Evolutionary conservation across 2,113 vertebrate genomes (phyloP), one percentile per base, ranked within the genome.

Genomic region (Peromyscus polionotus): DNA sequence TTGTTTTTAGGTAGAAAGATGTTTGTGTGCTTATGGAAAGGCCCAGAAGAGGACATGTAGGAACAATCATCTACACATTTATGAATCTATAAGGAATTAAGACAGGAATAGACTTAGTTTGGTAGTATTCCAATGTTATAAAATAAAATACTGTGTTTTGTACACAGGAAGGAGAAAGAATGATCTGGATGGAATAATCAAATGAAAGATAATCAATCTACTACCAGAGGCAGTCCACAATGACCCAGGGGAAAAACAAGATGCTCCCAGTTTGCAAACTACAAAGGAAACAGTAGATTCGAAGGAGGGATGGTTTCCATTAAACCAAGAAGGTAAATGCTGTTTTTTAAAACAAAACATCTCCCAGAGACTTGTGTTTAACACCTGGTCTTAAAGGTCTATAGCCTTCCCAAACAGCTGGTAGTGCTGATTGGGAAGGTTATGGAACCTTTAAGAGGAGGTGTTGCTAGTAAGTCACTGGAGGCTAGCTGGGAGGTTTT

Each of bases 131-230:
- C 79, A 39, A 85, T 79, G 61, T 70, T 16, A 59, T 14, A 33
- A 93, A 97, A 94, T 91, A 73, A 84, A 97, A 89, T 59, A 45
- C 26, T 93, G 28, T 72, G 4, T 1, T 51, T 92, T 88, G 89
- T 89, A 91, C 39, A 73, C 3, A 54, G 4, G 1, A 84, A 16
- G 16, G 19, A 95, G n/a, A 31, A 72, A 86, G 51, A 91, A 70
- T 65, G 33, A 79, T 77, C 42, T 61, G 17, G 42, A 91, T 87
- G 42, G 42, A 90, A 70, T 63, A 90, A 84, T 51, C 5, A 85
- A 31, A 75, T 76, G 11, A 57, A 73, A 96, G 33, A 90, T 5
- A 88, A 10, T 42, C 16, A 94, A 12, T 93, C 16, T 22, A 92
- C 20, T 73, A 89, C 39, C 5, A 91, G 70, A 33, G 17, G 54